Evolutionary conservation across 37 sponge, comb jelly and placozoan genomes (phyloP), one percentile per base, ranked within the genome.

Genomic region (Dysidea cf. avara): DNA sequence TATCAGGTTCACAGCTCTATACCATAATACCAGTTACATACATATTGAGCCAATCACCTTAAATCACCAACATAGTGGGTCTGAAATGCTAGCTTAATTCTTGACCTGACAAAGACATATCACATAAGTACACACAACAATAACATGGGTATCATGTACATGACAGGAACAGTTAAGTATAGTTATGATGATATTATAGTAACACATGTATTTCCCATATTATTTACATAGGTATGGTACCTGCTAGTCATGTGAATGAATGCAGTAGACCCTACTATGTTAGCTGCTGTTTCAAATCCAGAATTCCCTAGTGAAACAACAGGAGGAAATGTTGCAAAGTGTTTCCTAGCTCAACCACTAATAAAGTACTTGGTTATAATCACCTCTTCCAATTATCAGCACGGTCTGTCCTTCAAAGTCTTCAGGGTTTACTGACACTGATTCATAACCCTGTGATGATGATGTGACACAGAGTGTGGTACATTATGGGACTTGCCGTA

Each of bases 61-160:
- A 92, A 55, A 72, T 96, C 97, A 6, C 97, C 97, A 30, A 96
- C 97, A 79, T 96, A 96, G 64, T 96, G 97, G 7, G 97, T 96
- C 68, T 89, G 84, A 75, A 84, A 93, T 16, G 97, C 96, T 31
- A 85, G 66, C 39, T 78, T 79, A 21, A 96, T 83, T 18, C 5
- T 43, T 43, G 46, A 43, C 46, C 46, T 43, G 9, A 9, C 9
- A 9, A 12, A 43, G 9, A 22, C 13, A 56, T 56, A 7, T 4
- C 5, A 26, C 58, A 36, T 54, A 50, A 7, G 64, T 38, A 64
- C 7, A 64, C 36, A 54, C 22, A 12, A 67, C 30, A 37, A n/a
- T n/a, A n/a, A n/a, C n/a, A n/a, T n/a, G n/a, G n/a, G n/a, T n/a
- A n/a, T n/a, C n/a, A 43, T 43, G 46, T 12, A n/a, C n/a, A n/a